Conservation (phyloP, 2,888 invertebrate species). For the Agrotis clavis region DNA sequence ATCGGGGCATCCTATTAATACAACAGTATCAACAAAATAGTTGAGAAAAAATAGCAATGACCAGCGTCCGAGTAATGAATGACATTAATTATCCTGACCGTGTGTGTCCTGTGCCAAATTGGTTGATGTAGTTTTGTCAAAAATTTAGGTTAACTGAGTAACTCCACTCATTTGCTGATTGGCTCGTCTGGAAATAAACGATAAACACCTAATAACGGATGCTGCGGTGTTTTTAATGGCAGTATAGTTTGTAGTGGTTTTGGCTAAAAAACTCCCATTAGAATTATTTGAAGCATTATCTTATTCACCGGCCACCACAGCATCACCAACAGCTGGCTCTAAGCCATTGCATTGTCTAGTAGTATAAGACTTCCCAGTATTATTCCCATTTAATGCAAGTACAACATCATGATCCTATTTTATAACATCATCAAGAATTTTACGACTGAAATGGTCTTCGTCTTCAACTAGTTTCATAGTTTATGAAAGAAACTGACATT, state of each 20-base stretch:
- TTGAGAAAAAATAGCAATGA: slow-evolving; percentile 64
- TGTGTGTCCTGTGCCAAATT: slow-evolving; percentile 73
- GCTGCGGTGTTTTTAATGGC: slow-evolving; percentile 31
- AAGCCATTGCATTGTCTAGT: not conserved
- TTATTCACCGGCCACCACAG: slow-evolving; percentile 8
- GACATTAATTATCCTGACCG: slow-evolving; percentile 74
- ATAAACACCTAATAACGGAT: slow-evolving; percentile 39
- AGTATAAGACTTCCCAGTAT: not conserved
- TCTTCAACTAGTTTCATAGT: slow-evolving; percentile 9
- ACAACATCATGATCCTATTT: slow-evolving; percentile 17
- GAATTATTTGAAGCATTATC: slow-evolving; percentile 3
- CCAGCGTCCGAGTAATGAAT: slow-evolving; percentile 66
- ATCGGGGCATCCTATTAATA: slow-evolving; percentile 41
- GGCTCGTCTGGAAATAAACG: slow-evolving; percentile 48
- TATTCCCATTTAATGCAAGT: slow-evolving; percentile 22
- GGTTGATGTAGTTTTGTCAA: slow-evolving; percentile 71
- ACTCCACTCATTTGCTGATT: slow-evolving; percentile 57
- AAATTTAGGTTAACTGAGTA: slow-evolving; percentile 72
- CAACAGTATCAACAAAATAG: slow-evolving; percentile 34
- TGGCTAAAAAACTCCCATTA: not conserved
- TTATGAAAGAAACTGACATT: slow-evolving; percentile 2
- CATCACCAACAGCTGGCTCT: not conserved
- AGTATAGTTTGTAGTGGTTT: slow-evolving; percentile 6
- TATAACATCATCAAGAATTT: slow-evolving; percentile 15
- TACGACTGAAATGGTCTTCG: slow-evolving; percentile 16